A percentile compares a stretch with the other conserved stretches of the same genome.
Conservation (phyloP, 1,140 invertebrate species). For the Drosophila teissieri region DNA sequence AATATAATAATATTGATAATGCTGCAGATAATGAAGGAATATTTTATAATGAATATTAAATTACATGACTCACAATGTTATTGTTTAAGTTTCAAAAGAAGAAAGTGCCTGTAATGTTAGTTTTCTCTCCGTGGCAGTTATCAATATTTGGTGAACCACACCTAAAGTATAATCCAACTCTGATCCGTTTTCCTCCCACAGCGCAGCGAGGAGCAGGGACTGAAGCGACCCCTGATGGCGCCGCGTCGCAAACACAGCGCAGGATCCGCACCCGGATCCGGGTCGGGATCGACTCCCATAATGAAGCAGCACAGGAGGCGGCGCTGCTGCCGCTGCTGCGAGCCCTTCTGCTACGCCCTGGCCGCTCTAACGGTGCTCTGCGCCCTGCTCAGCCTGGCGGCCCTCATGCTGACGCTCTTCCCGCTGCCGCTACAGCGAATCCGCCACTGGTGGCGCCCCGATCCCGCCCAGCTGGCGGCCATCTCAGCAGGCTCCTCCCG, state of each 20-base stretch:
- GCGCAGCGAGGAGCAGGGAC: constrained; percentile 88
- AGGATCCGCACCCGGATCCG: constrained; percentile 48
- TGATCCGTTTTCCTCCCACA: constrained; percentile 73
- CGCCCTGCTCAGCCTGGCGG: constrained; percentile 87
- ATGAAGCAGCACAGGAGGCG: constrained; percentile 85
- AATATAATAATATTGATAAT: too few relatives aligned
- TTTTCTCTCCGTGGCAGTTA: too few relatives aligned
- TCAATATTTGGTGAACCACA: too few relatives aligned
- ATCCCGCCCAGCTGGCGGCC: constrained; percentile 26
- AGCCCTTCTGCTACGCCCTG: constrained; percentile 87
- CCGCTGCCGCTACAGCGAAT: constrained; percentile 87
- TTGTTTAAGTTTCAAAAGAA: too few relatives aligned
- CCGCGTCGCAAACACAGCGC: constrained; percentile 86
- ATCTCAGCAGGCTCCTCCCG: constrained; percentile 8
- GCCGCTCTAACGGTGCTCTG: constrained; percentile 86
- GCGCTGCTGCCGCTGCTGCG: constrained; percentile 86
- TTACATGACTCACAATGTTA: too few relatives aligned
- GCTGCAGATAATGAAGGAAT: too few relatives aligned
- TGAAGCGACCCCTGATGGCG: constrained; percentile 91
- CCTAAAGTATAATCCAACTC: not conserved
- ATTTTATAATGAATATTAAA: too few relatives aligned
- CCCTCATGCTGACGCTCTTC: constrained; percentile 89
- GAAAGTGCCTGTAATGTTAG: too few relatives aligned
- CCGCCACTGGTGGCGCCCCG: constrained; percentile 86
- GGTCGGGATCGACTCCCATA: constrained; percentile 83